These are phyloP conservation scores for Leptosomus discolor DNA, from an alignment of 2,113 vertebrate genomes.

Conservation along the genomic window DNA sequence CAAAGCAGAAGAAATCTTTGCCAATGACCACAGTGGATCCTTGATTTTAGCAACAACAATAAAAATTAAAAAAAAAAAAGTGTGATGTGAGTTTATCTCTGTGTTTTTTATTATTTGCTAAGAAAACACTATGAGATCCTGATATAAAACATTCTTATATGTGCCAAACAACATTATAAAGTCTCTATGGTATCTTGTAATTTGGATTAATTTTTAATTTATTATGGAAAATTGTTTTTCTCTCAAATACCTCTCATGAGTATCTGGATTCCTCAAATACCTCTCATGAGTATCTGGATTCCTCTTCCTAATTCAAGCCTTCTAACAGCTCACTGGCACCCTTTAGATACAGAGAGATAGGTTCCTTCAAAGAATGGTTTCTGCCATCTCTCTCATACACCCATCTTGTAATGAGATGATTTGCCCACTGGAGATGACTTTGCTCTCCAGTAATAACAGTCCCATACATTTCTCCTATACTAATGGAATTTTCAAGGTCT, in stretches of 20 bases:
- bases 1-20: background rate
- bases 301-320: background rate
- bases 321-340: background rate
- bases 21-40: background rate
- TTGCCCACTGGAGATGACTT: background rate
- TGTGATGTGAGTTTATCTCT: background rate
- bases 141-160: background rate
- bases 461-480: background rate
- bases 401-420: background rate
- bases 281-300: background rate
- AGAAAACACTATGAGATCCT: background rate
- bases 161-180: background rate
- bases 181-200: background rate
- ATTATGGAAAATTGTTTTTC: background rate
- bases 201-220: background rate
- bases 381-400: background rate
- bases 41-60: background rate
- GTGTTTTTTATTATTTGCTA: background rate
- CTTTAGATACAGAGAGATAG: background rate
- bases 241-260: background rate
- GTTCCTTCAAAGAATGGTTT: background rate
- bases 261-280: no score
- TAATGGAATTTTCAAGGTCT: background rate
- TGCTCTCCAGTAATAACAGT: background rate
- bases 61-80: background rate